Evolutionary conservation across 2,113 vertebrate species (phyloP).

Genomic region (Leuciscus idus): DNA sequence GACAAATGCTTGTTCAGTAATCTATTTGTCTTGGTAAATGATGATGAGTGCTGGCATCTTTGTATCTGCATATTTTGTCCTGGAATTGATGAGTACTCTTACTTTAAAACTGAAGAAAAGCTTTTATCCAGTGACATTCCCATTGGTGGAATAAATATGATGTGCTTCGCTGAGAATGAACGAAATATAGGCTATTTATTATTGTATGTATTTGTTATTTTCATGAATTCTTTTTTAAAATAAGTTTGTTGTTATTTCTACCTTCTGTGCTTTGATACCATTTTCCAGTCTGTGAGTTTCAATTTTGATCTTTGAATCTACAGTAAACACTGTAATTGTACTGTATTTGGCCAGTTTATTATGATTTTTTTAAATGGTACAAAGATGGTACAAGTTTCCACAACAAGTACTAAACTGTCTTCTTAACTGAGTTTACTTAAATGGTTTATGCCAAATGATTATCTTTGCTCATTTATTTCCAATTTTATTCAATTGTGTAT

Average conservation of each 20-base stretch:
- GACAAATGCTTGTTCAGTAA: constrained; percentile 35
- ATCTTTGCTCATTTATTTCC: not conserved
- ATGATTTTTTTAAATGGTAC: not conserved
- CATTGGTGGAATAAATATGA: not conserved
- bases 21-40: constrained; percentile 16
- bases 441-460: constrained; percentile 16
- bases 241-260: constrained; percentile 16
- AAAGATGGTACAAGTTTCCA: not conserved
- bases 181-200: not conserved
- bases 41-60: constrained; percentile 17
- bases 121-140: constrained; percentile 30
- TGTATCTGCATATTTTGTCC: constrained; percentile 13
- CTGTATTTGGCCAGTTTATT: not conserved
- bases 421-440: constrained; percentile 16
- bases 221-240: not conserved
- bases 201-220: constrained; percentile 17
- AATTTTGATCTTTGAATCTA: not conserved
- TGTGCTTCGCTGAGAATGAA: not conserved
- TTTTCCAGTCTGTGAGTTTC: not conserved
- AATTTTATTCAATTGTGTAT: constrained; percentile 6
- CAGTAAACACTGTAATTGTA: constrained; percentile 13
- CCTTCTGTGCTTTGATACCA: constrained; percentile 15
- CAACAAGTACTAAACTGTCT: constrained; percentile 14
- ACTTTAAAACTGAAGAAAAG: not conserved
- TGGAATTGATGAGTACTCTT: not conserved